These are phyloP conservation scores for Centroberyx gerrardi DNA, from an alignment of 2,797 vertebrate genomes.

Conservation along the genomic window DNA sequence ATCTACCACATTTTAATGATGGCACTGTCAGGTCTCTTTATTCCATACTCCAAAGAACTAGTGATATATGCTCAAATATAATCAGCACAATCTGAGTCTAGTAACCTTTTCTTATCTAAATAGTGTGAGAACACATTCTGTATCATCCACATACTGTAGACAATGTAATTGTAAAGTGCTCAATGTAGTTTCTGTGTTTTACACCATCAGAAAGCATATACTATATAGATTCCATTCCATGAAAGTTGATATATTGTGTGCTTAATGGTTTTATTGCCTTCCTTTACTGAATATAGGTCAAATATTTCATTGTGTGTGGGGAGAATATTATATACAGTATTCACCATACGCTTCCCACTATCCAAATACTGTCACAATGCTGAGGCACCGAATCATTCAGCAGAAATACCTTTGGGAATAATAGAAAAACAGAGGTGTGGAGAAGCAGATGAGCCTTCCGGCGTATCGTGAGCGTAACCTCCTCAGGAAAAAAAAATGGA, in stretches of 20 bases:
- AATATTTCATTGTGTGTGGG: conserved; percentile 5
- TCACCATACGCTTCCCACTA: conserved; percentile 24
- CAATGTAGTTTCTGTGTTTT: neutral
- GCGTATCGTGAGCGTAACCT: conserved; percentile 32
- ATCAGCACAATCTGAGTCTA: too few species aligned
- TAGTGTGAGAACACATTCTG: too few species aligned
- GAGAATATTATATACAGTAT: conserved; percentile 11
- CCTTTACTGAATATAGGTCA: conserved; percentile 13
- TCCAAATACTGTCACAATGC: conserved; percentile 52
- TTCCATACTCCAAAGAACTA: neutral
- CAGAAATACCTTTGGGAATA: conserved; percentile 49
- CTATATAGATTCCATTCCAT: neutral
- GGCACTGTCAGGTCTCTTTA: neutral
- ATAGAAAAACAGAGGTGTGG: conserved; percentile 42
- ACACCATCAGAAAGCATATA: neutral
- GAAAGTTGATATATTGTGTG: neutral
- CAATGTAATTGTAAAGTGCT: neutral
- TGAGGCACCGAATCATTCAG: conserved; percentile 59
- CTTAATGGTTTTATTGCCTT: neutral
- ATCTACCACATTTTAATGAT: conserved; percentile 6
- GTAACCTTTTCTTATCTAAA: too few species aligned
- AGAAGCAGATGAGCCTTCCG: conserved; percentile 48
- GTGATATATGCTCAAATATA: neutral
- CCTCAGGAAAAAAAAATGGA: conserved; percentile 17
- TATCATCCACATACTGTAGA: neutral